Conservation (phyloP, 1,140 invertebrate genomes). For the Microplitis demolitor region DNA sequence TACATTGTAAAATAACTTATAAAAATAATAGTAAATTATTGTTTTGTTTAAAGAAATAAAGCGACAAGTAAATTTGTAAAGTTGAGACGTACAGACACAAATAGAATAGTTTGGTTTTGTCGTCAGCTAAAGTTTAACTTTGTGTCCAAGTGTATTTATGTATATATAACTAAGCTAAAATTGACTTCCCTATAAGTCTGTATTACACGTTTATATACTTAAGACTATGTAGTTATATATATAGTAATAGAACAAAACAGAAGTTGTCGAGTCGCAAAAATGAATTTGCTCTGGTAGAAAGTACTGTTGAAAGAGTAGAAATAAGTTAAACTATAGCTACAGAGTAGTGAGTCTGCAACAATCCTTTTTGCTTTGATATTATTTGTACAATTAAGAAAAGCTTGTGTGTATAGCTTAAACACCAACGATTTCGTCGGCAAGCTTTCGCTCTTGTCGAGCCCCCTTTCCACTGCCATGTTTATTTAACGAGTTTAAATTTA, state of each 20-base stretch:
- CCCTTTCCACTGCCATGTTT: too few relatives aligned
- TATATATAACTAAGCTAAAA: background rate
- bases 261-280: background rate
- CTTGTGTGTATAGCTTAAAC: background rate
- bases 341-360: background rate
- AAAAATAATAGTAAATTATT: background rate
- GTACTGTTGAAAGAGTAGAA: background rate
- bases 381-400: constrained; percentile 22
- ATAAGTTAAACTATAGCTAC: background rate
- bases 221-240: background rate
- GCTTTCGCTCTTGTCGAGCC: too few relatives aligned
- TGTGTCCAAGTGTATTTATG: background rate
- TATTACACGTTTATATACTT: background rate
- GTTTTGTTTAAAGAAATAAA: background rate
- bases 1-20: background rate
- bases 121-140: background rate
- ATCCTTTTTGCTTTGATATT: constrained; percentile 3
- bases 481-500: too few relatives aligned
- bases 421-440: background rate
- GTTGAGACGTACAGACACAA: background rate
- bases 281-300: background rate
- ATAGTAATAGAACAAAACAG: background rate
- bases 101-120: background rate
- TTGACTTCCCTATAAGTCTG: background rate
- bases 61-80: background rate